Conservation (phyloP, 2,888 invertebrate genomes). For the Zygaena filipendulae region DNA sequence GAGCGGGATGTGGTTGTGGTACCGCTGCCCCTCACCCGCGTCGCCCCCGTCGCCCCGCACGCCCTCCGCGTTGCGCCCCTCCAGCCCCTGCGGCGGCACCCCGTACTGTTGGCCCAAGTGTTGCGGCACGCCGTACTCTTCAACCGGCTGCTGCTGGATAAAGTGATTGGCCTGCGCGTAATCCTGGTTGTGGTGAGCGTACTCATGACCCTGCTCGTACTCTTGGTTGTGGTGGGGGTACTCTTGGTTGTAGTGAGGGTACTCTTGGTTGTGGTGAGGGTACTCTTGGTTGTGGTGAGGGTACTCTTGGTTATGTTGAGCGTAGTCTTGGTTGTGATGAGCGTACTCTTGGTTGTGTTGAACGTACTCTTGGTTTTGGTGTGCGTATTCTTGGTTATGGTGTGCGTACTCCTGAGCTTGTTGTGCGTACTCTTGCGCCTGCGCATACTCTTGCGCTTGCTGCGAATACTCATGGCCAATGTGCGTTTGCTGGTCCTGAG, state of each 20-base stretch:
- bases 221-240: conserved; percentile 19
- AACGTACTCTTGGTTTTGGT: conserved; percentile 7
- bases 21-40: conserved; percentile 27
- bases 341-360: conserved; percentile 12
- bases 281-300: conserved; percentile 16
- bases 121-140: conserved; percentile 17
- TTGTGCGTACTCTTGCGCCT: conserved; percentile 19
- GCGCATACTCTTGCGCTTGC: conserved; percentile 17
- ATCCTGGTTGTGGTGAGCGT: conserved; percentile 20
- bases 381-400: conserved; percentile 18
- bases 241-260: conserved; percentile 18
- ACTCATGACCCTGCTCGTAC: conserved; percentile 24
- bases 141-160: conserved; percentile 22
- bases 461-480: conserved; percentile 24
- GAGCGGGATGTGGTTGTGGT: conserved; percentile 54
- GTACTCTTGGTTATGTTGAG: conserved; percentile 14
- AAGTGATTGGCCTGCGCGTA: conserved; percentile 13
- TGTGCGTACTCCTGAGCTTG: conserved; percentile 24
- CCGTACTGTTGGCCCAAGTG: conserved; percentile 33
- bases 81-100: conserved; percentile 37
- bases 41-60: conserved; percentile 21
- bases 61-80: conserved; percentile 40
- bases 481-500: conserved; percentile 25
- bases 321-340: conserved; percentile 14
- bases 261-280: conserved; percentile 17